A percentile compares a stretch with the other conserved stretches of the same genome.
Conservation (phyloP, 2,797 vertebrate species). For the Dermochelys coriacea region DNA sequence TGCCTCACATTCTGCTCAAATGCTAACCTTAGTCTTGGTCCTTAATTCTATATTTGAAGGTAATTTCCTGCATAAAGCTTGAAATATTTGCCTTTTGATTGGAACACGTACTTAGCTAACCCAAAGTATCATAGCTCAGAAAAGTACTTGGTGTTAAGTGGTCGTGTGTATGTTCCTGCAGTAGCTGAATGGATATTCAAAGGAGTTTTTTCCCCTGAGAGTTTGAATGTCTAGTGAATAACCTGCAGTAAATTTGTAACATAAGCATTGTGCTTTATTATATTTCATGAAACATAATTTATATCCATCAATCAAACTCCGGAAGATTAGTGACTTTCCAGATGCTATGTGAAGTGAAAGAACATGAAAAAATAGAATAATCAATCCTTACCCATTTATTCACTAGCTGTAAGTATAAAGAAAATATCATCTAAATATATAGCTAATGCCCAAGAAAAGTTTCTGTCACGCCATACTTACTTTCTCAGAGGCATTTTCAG, state of each 20-base stretch:
- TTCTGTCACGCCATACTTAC: not conserved
- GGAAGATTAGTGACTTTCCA: not conserved
- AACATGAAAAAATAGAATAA: fast-evolving
- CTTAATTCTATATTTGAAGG: not conserved
- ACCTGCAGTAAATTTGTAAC: not conserved
- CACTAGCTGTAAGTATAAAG: not conserved
- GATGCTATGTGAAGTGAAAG: not conserved
- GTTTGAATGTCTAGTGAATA: not conserved
- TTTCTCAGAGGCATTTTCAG: not conserved
- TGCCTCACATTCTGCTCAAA: fast-evolving
- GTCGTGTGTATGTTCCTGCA: not conserved
- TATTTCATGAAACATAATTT: not conserved
- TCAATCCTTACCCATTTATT: not conserved
- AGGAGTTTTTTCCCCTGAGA: not conserved
- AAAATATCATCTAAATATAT: not conserved
- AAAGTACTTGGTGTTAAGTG: not conserved
- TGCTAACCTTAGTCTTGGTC: not conserved
- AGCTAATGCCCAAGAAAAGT: not conserved
- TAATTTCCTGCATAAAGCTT: not conserved
- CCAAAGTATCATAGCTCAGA: not conserved
- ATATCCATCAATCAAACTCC: not conserved
- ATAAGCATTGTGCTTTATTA: not conserved
- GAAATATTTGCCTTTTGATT: fast-evolving
- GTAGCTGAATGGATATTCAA: not conserved
- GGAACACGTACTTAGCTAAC: not conserved